Evolutionary conservation across 2,888 invertebrate species (phyloP), one percentile per base, ranked within the genome.

Genomic region (Ommatoiulus sabulosus): DNA sequence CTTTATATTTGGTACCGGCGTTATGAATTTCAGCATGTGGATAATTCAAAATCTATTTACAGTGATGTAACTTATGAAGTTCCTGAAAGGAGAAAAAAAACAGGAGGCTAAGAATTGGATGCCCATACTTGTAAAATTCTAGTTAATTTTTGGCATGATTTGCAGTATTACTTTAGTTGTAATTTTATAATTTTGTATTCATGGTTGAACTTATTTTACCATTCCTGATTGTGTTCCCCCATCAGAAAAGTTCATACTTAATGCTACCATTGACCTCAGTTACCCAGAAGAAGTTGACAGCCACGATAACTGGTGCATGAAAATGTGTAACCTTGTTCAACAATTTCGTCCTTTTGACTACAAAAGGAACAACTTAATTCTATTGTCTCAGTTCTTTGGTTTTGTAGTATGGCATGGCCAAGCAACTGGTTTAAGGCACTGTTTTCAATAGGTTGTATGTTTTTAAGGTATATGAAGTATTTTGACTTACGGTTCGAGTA

Each of bases 291-390:
- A 72, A 24, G 80, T 80, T 80, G 80, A 35, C 80, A 80, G 80
- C 35, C 35, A 35, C 3, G 24, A 24, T 80, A 80, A 80, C 80
- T 80, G 80, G 80, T 80, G 80, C 80, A 80, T 80, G 24, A 35
- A 80, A 80, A 80, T 35, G 8, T 80, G 80, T 35, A 80, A 80
- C 80, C 80, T 80, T 80, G 80, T 80, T 80, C 35, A 80, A 35
- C 24, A 35, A 2, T 24, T 80, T 35, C 80, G 24, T 80, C 35
- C 10, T 24, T 80, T 80, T 80, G 80, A 35, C 80, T 80, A 10
- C 80, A 80, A 35, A 72, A 80, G 24, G 24, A 35, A 12, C 24
- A 80, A 24, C 35, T 80, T 80, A 35, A 24, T 35, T 80, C 7
- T 12, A 80, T 80, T 35, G 80, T 80, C 80, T 80, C 80, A 35